Conservation (phyloP, 1,140 invertebrate species). For the Macrostomum lignano region DNA sequence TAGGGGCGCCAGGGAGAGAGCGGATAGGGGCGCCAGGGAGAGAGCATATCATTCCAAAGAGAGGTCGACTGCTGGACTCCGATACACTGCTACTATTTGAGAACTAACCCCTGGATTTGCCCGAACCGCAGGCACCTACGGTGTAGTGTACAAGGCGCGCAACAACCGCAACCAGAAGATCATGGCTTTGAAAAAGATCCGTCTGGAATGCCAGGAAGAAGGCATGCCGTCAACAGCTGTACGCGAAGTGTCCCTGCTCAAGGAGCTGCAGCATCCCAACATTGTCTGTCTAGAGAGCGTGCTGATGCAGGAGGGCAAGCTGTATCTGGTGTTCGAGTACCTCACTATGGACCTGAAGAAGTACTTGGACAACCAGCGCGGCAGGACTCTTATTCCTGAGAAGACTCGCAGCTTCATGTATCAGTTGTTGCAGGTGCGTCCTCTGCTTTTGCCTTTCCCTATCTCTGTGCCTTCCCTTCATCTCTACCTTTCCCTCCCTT, state of each 20-base stretch:
- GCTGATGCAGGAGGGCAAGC: constrained; percentile 52
- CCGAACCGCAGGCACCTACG: constrained; percentile 82
- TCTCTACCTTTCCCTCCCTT: no score
- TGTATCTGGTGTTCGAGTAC: constrained; percentile 90
- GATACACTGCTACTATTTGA: neutral
- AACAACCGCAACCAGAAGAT: constrained; percentile 48
- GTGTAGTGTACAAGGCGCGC: constrained; percentile 76
- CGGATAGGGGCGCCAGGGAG: no score
- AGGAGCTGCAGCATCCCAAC: constrained; percentile 56
- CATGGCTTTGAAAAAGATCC: constrained; percentile 79
- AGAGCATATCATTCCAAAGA: neutral
- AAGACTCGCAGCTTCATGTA: constrained; percentile 36
- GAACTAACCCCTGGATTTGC: neutral
- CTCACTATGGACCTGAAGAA: constrained; percentile 89
- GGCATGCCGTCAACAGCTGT: constrained; percentile 79
- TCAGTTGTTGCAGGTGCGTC: constrained; percentile 65
- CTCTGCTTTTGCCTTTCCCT: no score
- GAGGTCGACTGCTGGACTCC: neutral
- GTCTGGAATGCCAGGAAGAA: constrained; percentile 68
- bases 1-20: no score
- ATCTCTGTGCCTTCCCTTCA: no score
- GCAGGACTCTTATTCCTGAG: neutral
- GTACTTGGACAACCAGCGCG: constrained; percentile 47
- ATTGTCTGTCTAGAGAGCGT: constrained; percentile 69
- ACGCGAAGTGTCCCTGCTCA: constrained; percentile 61